Conservation (phyloP, 2,113 vertebrate genomes). For the Puntigrus tetrazona region DNA sequence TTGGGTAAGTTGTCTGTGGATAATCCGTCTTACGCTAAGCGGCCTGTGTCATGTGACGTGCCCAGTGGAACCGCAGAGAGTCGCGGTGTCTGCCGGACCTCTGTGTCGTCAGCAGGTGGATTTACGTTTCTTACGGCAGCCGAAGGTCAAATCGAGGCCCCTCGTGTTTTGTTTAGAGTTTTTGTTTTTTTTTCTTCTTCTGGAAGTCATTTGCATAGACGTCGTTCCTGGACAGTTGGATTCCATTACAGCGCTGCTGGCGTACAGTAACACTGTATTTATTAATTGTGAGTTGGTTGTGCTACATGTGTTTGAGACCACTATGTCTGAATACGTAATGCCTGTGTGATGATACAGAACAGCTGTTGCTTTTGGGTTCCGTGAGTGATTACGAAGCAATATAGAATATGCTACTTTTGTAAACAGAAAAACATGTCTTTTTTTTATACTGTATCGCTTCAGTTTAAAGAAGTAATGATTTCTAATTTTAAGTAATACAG, state of each 20-base stretch:
- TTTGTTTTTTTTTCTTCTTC: background rate
- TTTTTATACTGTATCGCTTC: background rate
- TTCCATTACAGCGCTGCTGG: background rate
- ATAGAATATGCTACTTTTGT: constrained; percentile 13
- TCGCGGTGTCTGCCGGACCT: constrained; percentile 31
- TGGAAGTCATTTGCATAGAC: constrained; percentile 1
- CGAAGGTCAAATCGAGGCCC: background rate
- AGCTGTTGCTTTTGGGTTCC: background rate
- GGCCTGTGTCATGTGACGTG: constrained; percentile 45
- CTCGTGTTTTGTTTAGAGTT: background rate
- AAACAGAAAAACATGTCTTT: constrained; percentile 13
- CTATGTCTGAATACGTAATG: constrained; percentile 10
- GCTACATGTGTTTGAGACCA: background rate
- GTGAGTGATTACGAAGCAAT: background rate
- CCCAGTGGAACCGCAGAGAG: background rate
- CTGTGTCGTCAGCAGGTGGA: constrained; percentile 32
- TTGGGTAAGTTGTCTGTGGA: constrained; percentile 35
- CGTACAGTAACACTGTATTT: constrained; percentile 15
- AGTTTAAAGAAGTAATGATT: background rate
- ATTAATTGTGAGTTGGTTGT: background rate
- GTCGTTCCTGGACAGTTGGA: background rate
- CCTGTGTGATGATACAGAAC: background rate
- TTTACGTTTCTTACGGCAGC: background rate
- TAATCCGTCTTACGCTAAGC: constrained; percentile 57
- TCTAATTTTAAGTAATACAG: background rate